Evolutionary conservation across 2,113 vertebrate species (phyloP).

Genomic region (Pteronura brasiliensis): DNA sequence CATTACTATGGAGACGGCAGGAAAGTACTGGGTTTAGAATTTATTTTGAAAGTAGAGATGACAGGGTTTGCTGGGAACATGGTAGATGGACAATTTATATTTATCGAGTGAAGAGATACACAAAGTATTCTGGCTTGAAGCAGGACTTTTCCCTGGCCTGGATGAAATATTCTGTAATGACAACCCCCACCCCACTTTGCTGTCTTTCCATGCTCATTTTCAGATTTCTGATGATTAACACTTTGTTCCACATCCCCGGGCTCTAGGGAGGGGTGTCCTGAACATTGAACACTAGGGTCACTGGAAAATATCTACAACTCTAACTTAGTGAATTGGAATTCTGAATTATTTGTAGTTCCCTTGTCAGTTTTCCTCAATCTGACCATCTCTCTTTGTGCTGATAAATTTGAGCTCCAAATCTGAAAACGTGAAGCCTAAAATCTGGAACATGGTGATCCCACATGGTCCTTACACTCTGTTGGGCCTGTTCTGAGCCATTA

Average conservation of each 20-base stretch:
- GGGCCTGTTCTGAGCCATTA: not conserved
- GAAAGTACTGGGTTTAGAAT: not conserved
- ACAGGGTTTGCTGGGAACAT: not conserved
- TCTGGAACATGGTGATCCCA: not conserved
- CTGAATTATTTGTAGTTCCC: not conserved
- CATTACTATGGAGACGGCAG: not conserved
- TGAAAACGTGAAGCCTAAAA: not conserved
- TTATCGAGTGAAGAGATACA: not conserved
- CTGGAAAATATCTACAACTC: not conserved
- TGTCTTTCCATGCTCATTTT: not conserved
- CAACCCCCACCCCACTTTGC: not conserved
- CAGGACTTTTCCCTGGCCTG: not conserved
- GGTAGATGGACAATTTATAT: not conserved
- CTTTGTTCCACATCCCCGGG: not conserved
- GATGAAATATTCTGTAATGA: not conserved
- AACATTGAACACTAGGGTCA: not conserved
- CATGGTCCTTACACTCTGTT: not conserved
- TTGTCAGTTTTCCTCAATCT: not conserved
- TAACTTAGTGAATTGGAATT: conserved; percentile 12
- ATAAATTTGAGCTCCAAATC: not conserved
- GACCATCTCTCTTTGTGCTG: not conserved
- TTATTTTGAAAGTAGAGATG: not conserved
- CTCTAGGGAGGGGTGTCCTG: not conserved
- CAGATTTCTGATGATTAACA: not conserved
- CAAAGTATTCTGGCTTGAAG: not conserved